Evolutionary conservation across 2,888 invertebrate species (phyloP), one percentile per base, ranked within the genome.

Genomic region (Epinotia nisella): DNA sequence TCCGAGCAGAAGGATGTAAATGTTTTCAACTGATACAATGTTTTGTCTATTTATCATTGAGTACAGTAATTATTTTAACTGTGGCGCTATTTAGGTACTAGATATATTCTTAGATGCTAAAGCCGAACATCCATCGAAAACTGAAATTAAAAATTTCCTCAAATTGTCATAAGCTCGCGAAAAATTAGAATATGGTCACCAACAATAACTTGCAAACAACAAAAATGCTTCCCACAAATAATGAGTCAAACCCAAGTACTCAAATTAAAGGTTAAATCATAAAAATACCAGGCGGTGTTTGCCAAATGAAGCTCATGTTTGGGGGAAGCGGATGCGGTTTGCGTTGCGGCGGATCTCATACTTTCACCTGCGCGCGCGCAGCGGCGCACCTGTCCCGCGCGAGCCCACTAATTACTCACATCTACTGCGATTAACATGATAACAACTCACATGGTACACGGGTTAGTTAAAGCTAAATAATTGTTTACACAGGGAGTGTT

Each of bases 341-440:
- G 78, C 80, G 78, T 77, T 79, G 78, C 80, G 78, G 77, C 83
- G 82, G 79, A 67, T 62, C 67, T 61, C 61, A 81, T 79, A 89
- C 91, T 92, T 92, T 91, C 91, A 90, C 91, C 87, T 82, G 85
- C 84, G 80, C 74, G 74, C 71, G 78, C 79, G 81, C 85, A 84
- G 75, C 74, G 76, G 77, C 83, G 78, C 84, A 82, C 84, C 83
- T 85, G 85, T 79, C 81, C 79, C 82, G 79, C 80, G 77, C 69
- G 56, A 29, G 41, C 68, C 51, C 60, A 60, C 74, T 65, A 70
- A 70, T 74, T 68, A 59, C 64, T 67, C 29, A 19, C 49, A 53
- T 65, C 58, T 64, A 59, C 39, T 62, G 51, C 45, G 49, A 49
- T 72, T 64, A 55, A 61, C 45, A 41, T 41, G 60, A 45, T 39